Evolutionary conservation across 2,888 invertebrate species (phyloP).

Genomic region (Sthenelais limicola): DNA sequence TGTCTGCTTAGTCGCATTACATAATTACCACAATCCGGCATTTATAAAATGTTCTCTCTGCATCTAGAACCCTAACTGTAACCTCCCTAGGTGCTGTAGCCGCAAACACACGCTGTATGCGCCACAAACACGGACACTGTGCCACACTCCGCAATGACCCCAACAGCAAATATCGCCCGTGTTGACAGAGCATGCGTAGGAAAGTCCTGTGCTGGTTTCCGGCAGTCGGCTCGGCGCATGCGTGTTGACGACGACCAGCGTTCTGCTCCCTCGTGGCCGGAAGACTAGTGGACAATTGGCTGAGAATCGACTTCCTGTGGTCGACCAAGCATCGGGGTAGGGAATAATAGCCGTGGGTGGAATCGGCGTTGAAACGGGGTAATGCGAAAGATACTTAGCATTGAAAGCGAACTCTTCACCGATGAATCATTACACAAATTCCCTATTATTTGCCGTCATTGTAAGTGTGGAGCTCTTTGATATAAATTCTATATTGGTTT

Average conservation of each 20-base stretch:
- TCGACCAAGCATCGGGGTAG: no score
- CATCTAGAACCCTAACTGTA: not conserved
- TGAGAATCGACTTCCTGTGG: slow-evolving; percentile 12
- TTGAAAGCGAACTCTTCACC: no score
- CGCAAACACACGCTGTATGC: slow-evolving; percentile 16
- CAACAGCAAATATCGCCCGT: slow-evolving; percentile 9
- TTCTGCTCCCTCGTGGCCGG: no score
- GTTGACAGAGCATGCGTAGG: slow-evolving; percentile 32
- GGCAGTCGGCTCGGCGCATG: slow-evolving; percentile 2
- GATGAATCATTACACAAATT: no score
- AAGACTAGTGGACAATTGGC: slow-evolving; percentile 22
- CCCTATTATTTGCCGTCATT: no score
- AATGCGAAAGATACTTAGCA: no score
- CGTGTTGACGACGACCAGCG: not conserved
- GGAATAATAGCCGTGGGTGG: no score
- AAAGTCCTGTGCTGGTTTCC: slow-evolving; percentile 34
- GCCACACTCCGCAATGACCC: not conserved
- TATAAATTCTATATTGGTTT: no score
- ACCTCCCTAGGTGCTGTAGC: not conserved
- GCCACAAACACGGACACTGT: slow-evolving; percentile 18
- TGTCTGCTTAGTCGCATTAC: slow-evolving; percentile 2
- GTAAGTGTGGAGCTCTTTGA: no score
- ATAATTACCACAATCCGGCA: slow-evolving; percentile 22
- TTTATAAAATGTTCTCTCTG: not conserved
- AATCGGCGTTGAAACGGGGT: no score